Base-by-base conservation (phyloP, 2,113 vertebrate genomes). In the Mohoua ochrocephala region DNA sequence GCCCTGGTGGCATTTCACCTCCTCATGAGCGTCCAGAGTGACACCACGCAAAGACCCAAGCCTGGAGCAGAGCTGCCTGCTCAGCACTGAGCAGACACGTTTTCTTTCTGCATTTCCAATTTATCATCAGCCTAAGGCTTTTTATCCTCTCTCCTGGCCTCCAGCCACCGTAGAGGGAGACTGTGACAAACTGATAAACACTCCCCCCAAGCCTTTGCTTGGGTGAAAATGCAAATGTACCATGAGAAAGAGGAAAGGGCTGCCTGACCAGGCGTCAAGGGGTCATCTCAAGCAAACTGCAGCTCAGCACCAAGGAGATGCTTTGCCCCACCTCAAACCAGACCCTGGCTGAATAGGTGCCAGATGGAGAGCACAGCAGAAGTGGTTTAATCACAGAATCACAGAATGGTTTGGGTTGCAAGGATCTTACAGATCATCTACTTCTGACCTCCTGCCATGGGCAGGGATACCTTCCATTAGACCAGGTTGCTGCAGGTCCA, bases 111-210 rank as follows among this genome's bases (percentile, higher is more conserved):
- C 35, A 6, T 76, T 91, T 93, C 82, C 67, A 64, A 70, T 87
- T 94, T 57, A 91, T 90, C 71, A 57, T 39, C 61, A 78, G 73
- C 60, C 74, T 57, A 76, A 76, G 65, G 86, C 24, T 95, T 95
- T 63, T 93, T 68, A 77, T 52, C 30, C 63, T 67, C 67, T 22
- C 49, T 92, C 45, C 85, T 94, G 93, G 88, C 87, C 91, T 44
- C 54, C 59, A 85, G 94, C 90, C 94, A 95, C 78, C 0, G 0
- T 26, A 75, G 50, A 76, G 30, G 10, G 77, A 81, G 69, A 87
- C 77, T 80, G 76, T 94, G 87, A 95, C 91, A 95, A 93, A 91
- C 67, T 42, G 74, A 96, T 89, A 92, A 96, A 87, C 30, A 24
- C 54, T 84, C 39, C 41, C n/a, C 16, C 44, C 1, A 3, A 85